These are phyloP conservation scores for Lasioglossum albipes DNA, from an alignment of 1,140 invertebrate genomes.

Conservation along the genomic window DNA sequence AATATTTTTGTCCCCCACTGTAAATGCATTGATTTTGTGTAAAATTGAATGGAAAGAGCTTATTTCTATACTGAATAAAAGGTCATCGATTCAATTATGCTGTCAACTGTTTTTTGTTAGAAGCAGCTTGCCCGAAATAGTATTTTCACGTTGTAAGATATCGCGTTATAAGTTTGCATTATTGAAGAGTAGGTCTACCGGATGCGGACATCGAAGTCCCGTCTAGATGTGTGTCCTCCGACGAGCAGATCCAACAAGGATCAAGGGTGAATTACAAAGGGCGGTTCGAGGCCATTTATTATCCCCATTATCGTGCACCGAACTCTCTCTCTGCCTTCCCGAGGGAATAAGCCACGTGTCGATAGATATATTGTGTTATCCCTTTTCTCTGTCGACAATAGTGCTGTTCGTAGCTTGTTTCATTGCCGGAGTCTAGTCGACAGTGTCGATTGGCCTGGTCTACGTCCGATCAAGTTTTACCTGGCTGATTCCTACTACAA, in stretches of 20 bases:
- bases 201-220: constrained; percentile 46
- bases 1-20: too few species aligned
- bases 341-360: constrained; percentile 35
- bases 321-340: constrained; percentile 43
- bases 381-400: constrained; percentile 57
- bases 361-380: constrained; percentile 53
- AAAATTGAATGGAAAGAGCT: too few species aligned
- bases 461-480: constrained; percentile 48
- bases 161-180: too few species aligned
- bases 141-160: too few species aligned
- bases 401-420: constrained; percentile 45
- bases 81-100: too few species aligned
- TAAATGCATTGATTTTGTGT: too few species aligned
- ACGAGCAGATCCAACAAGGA: constrained; percentile 24
- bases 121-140: too few species aligned
- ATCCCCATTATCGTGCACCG: constrained; percentile 66
- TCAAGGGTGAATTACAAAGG: constrained; percentile 56
- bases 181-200: constrained; percentile 28
- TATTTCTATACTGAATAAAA: too few species aligned
- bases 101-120: too few species aligned
- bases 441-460: constrained; percentile 37
- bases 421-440: constrained; percentile 46
- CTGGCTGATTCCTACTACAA: constrained; percentile 5
- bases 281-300: constrained; percentile 64
- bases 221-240: constrained; percentile 34